Base-by-base conservation (phyloP, 2,797 vertebrate species). In the Mareca strepera region DNA sequence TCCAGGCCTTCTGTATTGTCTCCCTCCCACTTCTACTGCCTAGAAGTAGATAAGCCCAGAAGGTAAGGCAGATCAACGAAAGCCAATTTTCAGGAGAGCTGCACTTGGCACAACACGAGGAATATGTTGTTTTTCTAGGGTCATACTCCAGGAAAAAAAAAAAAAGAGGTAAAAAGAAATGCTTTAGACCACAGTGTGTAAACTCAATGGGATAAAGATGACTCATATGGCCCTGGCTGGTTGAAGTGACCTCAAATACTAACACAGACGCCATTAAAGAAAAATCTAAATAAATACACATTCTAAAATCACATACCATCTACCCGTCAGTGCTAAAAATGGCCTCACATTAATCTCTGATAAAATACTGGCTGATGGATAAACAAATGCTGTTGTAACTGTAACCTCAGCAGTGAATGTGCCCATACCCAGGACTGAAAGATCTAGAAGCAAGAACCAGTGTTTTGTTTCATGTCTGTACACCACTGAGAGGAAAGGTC, bases 231-330 rank as follows among this genome's bases (percentile, higher is more conserved):
- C 63, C 64, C 64, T 56, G 64, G 31, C 78, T 82, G 31, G 37
- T 78, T 88, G 63, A 70, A 90, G 25, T 70, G 83, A 95, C 66
- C 83, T 93, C 88, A 88, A 93, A 86, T 60, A 88, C 59, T 76
- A 86, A 87, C 81, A 78, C n/a, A 92, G 80, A 95, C 92, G 79
- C 67, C 52, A 85, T 88, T 58, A 80, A 82, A 91, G 82, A 83
- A 90, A 87, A 72, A 35, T 88, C 37, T 67, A 82, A 88, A 94
- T 87, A 94, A 95, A 94, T 68, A 87, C 81, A 84, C 5, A 5
- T 46, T 88, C 76, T 81, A 93, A 91, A 96, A 87, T 66, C 82
- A 87, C 86, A 92, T 31, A 80, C 44, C 58, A 85, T 92, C 68
- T 88, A 88, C 80, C 64, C 77, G 73, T 35, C 69, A 76, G 62